These are phyloP conservation scores for Lepetodrilus schrolli DNA, from an alignment of 2,888 invertebrate species.

Conservation along the genomic window DNA sequence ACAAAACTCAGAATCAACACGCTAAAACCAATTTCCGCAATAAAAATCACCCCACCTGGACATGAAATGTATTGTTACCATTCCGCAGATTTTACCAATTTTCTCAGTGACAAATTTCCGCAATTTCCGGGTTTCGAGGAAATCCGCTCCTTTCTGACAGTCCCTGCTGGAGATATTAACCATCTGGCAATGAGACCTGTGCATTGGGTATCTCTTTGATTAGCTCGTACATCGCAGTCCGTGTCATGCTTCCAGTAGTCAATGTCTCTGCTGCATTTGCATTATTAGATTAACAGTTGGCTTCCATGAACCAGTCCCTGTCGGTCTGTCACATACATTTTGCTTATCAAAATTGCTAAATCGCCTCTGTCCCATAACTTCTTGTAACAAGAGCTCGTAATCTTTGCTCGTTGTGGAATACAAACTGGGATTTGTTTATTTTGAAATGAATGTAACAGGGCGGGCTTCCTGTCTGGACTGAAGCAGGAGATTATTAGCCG, in stretches of 20 bases:
- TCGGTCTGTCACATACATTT: neutral
- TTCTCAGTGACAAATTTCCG: slow-evolving; percentile 17
- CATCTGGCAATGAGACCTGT: neutral
- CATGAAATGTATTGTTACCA: slow-evolving; percentile 3
- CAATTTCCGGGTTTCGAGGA: slow-evolving; percentile 24
- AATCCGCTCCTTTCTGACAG: neutral
- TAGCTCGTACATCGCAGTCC: neutral
- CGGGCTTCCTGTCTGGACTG: no score
- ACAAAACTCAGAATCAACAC: no score
- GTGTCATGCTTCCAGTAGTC: no score
- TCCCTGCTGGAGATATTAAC: slow-evolving; percentile 1
- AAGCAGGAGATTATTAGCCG: no score
- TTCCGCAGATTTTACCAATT: slow-evolving; percentile 11
- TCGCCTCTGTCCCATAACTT: no score
- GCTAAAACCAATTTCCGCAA: no score
- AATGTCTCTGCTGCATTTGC: slow-evolving; percentile 10
- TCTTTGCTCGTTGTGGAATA: no score
- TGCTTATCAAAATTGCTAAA: neutral
- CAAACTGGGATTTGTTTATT: no score
- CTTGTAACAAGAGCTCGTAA: no score
- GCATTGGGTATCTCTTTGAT: slow-evolving; percentile 9
- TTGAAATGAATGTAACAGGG: no score
- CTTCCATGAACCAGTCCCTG: no score
- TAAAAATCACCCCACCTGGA: neutral
- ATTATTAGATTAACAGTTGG: neutral